These are phyloP conservation scores for Anarhynchus alexandrinus DNA, from an alignment of 2,113 vertebrate species.

Conservation along the genomic window DNA sequence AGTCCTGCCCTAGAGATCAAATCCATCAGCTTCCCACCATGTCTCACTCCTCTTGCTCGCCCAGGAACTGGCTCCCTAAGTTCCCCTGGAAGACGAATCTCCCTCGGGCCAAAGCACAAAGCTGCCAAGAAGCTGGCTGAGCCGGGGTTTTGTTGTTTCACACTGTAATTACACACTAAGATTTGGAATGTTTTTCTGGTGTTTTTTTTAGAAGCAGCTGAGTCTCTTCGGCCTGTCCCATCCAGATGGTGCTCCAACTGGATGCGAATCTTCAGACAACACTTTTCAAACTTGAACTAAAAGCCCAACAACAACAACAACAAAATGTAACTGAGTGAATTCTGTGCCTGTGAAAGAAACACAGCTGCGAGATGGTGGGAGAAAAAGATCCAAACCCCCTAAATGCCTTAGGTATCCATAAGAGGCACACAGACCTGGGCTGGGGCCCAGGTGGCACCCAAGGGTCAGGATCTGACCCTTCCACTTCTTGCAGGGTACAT, in stretches of 20 bases:
- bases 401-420: neutral
- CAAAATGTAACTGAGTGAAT: neutral
- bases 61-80: neutral
- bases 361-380: neutral
- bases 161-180: constrained; percentile 44
- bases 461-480: neutral
- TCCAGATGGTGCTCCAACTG: constrained; percentile 58
- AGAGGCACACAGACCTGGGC: neutral
- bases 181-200: constrained; percentile 3
- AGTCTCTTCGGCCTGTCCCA: constrained; percentile 2
- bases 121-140: constrained; percentile 9
- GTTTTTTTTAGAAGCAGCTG: neutral
- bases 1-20: constrained; percentile 18
- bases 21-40: neutral
- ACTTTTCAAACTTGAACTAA: neutral
- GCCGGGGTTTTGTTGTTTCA: constrained; percentile 1
- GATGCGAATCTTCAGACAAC: neutral
- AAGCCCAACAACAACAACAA: neutral
- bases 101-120: neutral
- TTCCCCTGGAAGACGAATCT: neutral
- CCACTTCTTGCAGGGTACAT: neutral
- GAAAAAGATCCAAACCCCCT: neutral
- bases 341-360: neutral
- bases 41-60: neutral
- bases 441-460: neutral